Conservation (phyloP, 2,797 vertebrate species). For the Poeciliopsis paucimaculata region DNA sequence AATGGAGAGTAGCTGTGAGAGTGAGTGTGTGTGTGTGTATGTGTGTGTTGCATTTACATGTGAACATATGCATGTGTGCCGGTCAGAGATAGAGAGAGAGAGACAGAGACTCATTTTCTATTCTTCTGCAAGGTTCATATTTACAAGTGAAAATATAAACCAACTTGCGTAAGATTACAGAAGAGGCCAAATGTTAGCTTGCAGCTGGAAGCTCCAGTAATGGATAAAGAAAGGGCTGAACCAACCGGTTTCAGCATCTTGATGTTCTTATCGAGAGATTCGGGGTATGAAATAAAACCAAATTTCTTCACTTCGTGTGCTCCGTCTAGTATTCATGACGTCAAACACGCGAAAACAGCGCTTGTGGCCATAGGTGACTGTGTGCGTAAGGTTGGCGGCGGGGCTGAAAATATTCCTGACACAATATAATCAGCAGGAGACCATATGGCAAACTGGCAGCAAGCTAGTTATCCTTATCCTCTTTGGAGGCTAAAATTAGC, state of each 20-base stretch:
- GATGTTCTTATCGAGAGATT: slow-evolving; percentile 27
- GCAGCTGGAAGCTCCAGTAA: slow-evolving; percentile 59
- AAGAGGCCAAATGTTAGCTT: slow-evolving; percentile 78
- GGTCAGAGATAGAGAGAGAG: slow-evolving; percentile 51
- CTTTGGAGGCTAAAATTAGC: slow-evolving; percentile 99
- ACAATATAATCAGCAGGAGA: slow-evolving; percentile 89
- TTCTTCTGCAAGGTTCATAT: slow-evolving; percentile 84
- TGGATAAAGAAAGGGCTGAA: slow-evolving; percentile 31
- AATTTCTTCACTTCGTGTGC: neutral
- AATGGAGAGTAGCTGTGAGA: slow-evolving; percentile 68
- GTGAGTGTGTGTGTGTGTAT: slow-evolving; percentile 41
- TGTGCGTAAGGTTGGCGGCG: slow-evolving; percentile 27
- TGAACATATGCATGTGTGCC: slow-evolving; percentile 72
- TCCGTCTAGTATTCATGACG: slow-evolving; percentile 63
- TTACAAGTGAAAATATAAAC: slow-evolving; percentile 86
- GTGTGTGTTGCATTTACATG: slow-evolving; percentile 74
- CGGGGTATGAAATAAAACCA: slow-evolving; percentile 8
- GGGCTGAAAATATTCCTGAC: slow-evolving; percentile 85
- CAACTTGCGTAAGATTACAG: slow-evolving; percentile 85
- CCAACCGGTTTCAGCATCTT: slow-evolving; percentile 22
- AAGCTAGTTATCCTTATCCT: slow-evolving; percentile 98
- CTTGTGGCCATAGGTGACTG: slow-evolving; percentile 52
- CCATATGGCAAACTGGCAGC: slow-evolving; percentile 95
- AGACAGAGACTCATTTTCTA: slow-evolving; percentile 80
- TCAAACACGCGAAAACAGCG: slow-evolving; percentile 77